Base-by-base conservation (phyloP, 2,888 invertebrate species). In the Petrolisthes cinctipes region DNA sequence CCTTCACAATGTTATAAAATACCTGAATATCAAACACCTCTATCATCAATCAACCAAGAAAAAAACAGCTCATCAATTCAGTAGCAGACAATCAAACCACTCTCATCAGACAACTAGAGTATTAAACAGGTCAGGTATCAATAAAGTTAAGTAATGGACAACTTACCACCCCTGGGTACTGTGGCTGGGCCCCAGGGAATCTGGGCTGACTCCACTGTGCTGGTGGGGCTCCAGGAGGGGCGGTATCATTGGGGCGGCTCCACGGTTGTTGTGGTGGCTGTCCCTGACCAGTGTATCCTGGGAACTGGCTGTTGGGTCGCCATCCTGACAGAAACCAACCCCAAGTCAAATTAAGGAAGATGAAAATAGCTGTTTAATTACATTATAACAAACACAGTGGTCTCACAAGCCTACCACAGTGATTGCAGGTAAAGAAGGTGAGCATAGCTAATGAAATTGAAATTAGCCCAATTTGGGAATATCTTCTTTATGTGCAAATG, bases 261-360 rank as follows among this genome's bases (percentile, higher is more conserved):
- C 89, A 89, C 4, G 89, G 87, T 86, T 91, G 78, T 37, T 86
- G 89, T 9, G 88, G 88, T 93, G 93, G 88, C 54, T 82, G 82
- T 54, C 76, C 82, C 87, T 87, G 87, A n/a, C 83, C 86, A 9
- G 82, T 73, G 78, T 87, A 90, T 0, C 90, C 89, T 56, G 82
- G 82, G 78, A 68, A 90, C 76, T 90, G 90, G 82, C 68, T 89
- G 53, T 89, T 85, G 56, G 76, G 51, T 54, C 90, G 71, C 90
- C 90, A 90, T 23, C 89, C 90, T 90, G 76, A 17, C 4, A 17
- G 6, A n/a, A 68, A n/a, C n/a, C 68, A 17, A 68, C 6, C 68
- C 14, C 4, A 17, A 71, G 5, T 23, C 23, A 20, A 71, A 71
- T 6, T 6, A 71, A 5, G 23, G 23, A 71, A 20, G 17, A 17